Conservation (phyloP, 2,113 vertebrate species). For the Proterorhinus semilunaris region DNA sequence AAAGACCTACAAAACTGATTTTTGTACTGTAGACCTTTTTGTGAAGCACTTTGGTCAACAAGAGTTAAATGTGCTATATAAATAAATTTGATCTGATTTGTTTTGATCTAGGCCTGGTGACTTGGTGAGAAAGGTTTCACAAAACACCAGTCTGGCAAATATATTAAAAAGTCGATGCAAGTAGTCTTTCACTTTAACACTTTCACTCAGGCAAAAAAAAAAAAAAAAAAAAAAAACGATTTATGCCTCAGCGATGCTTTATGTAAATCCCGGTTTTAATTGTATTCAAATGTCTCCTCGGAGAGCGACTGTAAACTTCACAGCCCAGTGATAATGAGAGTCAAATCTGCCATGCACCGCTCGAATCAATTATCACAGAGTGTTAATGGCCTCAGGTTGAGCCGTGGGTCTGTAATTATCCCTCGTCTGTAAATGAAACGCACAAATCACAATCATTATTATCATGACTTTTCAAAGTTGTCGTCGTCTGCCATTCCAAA, state of each 20-base stretch:
- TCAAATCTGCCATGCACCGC: neutral
- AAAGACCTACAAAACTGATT: too few relatives aligned
- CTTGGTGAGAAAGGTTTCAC: too few relatives aligned
- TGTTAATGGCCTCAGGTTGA: constrained; percentile 4
- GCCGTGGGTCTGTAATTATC: constrained; percentile 5
- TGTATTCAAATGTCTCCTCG: constrained; percentile 13
- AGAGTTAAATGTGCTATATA: too few relatives aligned
- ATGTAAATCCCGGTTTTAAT: constrained; percentile 11
- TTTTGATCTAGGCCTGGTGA: too few relatives aligned
- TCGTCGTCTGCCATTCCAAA: neutral
- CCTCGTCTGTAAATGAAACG: constrained; percentile 8
- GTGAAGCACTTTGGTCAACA: too few relatives aligned
- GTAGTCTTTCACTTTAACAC: neutral
- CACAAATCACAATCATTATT: neutral
- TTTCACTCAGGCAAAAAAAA: neutral
- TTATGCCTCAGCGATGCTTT: neutral
- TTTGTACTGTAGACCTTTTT: too few relatives aligned
- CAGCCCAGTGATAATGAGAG: neutral
- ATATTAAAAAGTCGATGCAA: too few relatives aligned
- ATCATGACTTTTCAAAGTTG: neutral
- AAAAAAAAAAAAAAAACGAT: neutral
- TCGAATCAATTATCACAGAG: neutral
- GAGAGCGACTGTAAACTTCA: neutral
- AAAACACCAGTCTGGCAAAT: too few relatives aligned
- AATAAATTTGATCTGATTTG: too few relatives aligned